These are phyloP conservation scores for Pheucticus melanocephalus DNA, from an alignment of 2,113 vertebrate genomes.

Conservation along the genomic window DNA sequence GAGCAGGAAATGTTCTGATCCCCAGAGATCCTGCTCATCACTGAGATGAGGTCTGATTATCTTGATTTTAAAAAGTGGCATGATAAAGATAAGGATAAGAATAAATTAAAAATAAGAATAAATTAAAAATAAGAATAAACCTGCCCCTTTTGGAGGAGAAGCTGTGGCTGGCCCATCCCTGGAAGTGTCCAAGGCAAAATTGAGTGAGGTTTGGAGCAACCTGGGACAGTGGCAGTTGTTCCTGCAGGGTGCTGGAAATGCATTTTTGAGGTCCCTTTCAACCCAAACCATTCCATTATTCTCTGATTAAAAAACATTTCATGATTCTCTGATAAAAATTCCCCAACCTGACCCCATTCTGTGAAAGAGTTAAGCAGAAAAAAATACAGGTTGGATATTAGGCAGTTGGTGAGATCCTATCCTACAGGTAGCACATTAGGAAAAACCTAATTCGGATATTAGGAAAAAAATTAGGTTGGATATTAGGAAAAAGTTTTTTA, in stretches of 20 bases:
- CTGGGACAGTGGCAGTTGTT: neutral
- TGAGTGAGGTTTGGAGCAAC: neutral
- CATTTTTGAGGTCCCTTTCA: neutral
- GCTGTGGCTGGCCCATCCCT: neutral
- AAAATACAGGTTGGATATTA: too few species aligned
- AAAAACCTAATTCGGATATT: too few species aligned
- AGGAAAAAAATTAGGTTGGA: neutral
- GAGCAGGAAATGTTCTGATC: neutral
- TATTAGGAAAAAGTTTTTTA: neutral
- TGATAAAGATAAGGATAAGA: neutral
- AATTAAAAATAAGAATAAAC: neutral
- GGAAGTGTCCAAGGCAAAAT: neutral
- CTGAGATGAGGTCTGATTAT: neutral
- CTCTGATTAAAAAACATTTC: neutral
- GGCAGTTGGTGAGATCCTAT: too few species aligned
- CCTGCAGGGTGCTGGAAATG: neutral
- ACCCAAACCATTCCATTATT: neutral
- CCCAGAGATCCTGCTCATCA: fast-evolving
- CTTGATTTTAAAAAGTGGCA: neutral
- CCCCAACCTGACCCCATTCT: neutral
- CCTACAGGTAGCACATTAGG: too few species aligned
- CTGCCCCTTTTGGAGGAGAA: neutral
- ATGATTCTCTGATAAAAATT: neutral
- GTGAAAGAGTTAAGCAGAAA: neutral
- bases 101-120: neutral